Evolutionary conservation across 1,140 invertebrate genomes (phyloP).

Genomic region (Hermatobates lingyangjiaoensis): DNA sequence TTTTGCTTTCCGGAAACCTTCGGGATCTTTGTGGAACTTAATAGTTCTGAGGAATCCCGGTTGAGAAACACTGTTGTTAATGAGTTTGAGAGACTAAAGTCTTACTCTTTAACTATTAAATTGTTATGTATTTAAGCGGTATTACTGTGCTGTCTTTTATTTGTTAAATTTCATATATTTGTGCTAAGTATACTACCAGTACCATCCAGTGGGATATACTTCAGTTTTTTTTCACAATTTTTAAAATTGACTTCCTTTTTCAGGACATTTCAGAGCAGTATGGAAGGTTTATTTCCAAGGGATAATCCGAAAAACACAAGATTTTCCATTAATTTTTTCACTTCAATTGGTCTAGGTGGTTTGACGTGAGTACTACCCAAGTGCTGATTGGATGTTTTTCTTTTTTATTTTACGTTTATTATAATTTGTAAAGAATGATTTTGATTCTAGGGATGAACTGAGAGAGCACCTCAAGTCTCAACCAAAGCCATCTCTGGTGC

Average conservation of each 20-base stretch:
- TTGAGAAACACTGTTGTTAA: too few relatives aligned
- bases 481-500: slow-evolving; percentile 35
- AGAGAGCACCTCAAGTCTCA: slow-evolving; percentile 73
- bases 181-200: not conserved
- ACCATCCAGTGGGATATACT: not conserved
- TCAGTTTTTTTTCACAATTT: too few relatives aligned
- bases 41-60: too few relatives aligned
- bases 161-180: slow-evolving; percentile 3
- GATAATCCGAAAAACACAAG: slow-evolving; percentile 92
- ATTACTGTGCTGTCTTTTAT: not conserved
- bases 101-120: too few relatives aligned
- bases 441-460: slow-evolving; percentile 48
- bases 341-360: slow-evolving; percentile 91
- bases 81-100: too few relatives aligned
- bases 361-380: slow-evolving; percentile 48
- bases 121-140: too few relatives aligned
- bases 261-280: slow-evolving; percentile 65
- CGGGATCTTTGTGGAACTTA: too few relatives aligned
- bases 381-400: not conserved
- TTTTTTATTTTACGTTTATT: not conserved
- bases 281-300: slow-evolving; percentile 84
- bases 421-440: slow-evolving; percentile 1
- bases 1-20: too few relatives aligned
- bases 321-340: slow-evolving; percentile 99
- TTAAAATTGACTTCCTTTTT: slow-evolving; percentile 24